Evolutionary conservation across 2,113 vertebrate genomes (phyloP), one percentile per base, ranked within the genome.

Genomic region (Rostratula benghalensis): DNA sequence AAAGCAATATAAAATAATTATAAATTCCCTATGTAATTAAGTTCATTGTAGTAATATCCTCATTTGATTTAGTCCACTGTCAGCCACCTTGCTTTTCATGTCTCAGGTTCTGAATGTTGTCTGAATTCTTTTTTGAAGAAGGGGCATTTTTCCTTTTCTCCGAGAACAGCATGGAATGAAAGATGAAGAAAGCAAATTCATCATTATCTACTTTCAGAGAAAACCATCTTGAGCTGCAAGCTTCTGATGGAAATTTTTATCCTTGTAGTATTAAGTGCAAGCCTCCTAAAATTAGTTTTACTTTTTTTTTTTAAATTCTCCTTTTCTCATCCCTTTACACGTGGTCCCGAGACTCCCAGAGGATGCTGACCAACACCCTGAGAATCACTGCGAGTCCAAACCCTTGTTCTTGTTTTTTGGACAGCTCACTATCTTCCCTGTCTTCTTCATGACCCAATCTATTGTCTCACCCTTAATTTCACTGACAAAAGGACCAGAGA

Each of bases 1-100:
- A 5, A 37, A 89, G 74, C 50, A 79, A 89, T 82, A 86, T 76
- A 94, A 97, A 95, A 93, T 83, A 94, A 92, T 96, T 91, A 87
- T 89, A 92, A 93, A 96, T 91, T 94, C 54, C 65, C 80, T 37
- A 76, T 8, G 2, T 87, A 94, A 93, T 90, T 87, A 82, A 73
- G 61, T 76, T 75, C 53, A 65, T 76, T 76, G 63, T 11, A 71
- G 43, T 35, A 73, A 63, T 45, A 90, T 24, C 57, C 61, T 93
- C 57, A 65, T 79, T 37, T 85, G 80, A 68, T 84, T 87, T 90
- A 79, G 57, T 53, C 57, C 63, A 82, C 45, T 53, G 48, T 57
- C 84, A 69, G 53, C 28, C 74, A 83, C 69, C 45, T 76, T 82
- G 50, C 22, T 89, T 93, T 82, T 84, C 61, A 12, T 25, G 51